Evolutionary conservation across 1,140 invertebrate species (phyloP), one percentile per base, ranked within the genome.

Genomic region (Brachionus asplanchnoidis): DNA sequence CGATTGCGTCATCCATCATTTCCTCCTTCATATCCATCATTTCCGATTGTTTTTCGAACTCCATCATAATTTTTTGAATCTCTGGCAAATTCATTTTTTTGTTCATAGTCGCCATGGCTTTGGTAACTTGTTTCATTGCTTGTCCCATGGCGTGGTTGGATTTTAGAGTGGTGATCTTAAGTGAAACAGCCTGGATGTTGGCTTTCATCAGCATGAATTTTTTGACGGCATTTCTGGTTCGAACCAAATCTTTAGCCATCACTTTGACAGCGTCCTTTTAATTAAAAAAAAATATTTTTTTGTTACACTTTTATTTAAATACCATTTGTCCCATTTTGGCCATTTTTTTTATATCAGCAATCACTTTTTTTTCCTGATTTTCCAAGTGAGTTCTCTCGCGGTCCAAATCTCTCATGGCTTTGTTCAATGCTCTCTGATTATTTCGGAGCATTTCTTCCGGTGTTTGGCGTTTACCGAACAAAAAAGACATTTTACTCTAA

Each of bases 1-100:
- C 98, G 87, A 99, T 99, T 7, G 95, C 97, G 91, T 99, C 98
- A 90, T 97, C 97, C 94, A 99, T 99, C 92, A 99, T 97, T 91
- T 99, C 98, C 91, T 99, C 97, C 88, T 99, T 99, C 97, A 99
- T 99, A 89, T 99, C 97, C 97, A 99, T 99, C 85, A 99, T 98
- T 91, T 99, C 97, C 0, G 96, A 97, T 88, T 99, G 97, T 87
- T 98, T 98, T 90, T 99, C 97, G 92, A 99, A 99, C 88, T 99
- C 97, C 92, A 96, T 94, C 88, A 99, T 93, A 87, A 99, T 99
- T 89, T 95, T 97, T 90, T 99, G 97, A 88, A 99, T 99, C 92
- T 99, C 96, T 26, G 98, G 97, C 88, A 99, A 91, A 91, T 99
- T 99, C 87, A 99, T 89, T 92, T 94, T 92, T 87, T 89, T 90